Conservation (phyloP, 2,113 vertebrate genomes). For the Melanotaenia duboulayi region DNA sequence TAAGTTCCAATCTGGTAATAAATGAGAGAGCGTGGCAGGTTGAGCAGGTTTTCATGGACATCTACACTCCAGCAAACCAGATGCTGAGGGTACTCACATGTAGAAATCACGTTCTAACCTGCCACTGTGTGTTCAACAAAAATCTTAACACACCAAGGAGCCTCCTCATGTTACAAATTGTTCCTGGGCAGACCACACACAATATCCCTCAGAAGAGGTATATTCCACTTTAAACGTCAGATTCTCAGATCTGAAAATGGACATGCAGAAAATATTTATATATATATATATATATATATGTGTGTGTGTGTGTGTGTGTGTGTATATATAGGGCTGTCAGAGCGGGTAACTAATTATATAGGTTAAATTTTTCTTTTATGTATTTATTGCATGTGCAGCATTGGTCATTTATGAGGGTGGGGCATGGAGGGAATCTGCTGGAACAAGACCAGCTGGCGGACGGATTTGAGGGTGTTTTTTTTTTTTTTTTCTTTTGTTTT, state of each 20-base stretch:
- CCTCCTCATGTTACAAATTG: slow-evolving; percentile 35
- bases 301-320: no score
- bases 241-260: not conserved
- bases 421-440: no score
- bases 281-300: no score
- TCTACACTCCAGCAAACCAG: not conserved
- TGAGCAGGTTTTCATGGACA: not conserved
- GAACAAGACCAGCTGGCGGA: no score
- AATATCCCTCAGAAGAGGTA: not conserved
- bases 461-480: no score
- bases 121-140: not conserved
- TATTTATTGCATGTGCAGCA: no score
- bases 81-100: not conserved
- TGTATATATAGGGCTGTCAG: no score
- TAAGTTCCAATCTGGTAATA: not conserved
- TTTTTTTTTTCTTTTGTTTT: no score
- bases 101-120: slow-evolving; percentile 29
- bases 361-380: no score
- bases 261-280: no score
- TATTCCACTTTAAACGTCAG: not conserved
- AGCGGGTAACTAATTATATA: no score
- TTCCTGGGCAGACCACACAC: slow-evolving; percentile 1
- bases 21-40: not conserved
- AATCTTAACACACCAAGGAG: not conserved
- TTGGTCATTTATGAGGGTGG: no score